Evolutionary conservation across 2,888 invertebrate genomes (phyloP).

Genomic region (Hyles lineata): DNA sequence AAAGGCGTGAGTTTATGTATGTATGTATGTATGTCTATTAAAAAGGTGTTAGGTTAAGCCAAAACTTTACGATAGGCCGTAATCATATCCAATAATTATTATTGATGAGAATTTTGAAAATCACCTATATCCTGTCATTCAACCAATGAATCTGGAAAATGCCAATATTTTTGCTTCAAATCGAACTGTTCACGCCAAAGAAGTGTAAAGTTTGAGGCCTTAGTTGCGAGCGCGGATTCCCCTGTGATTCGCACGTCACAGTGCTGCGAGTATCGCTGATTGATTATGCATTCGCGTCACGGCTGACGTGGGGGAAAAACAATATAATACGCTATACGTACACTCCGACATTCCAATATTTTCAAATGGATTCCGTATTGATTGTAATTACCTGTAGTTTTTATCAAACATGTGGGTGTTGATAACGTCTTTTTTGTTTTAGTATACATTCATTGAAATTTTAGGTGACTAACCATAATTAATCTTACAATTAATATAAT

Average conservation of each 20-base stretch:
- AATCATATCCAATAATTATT: too few species aligned
- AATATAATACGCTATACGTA: conserved; percentile 51
- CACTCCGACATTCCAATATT: conserved; percentile 3
- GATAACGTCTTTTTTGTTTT: too few species aligned
- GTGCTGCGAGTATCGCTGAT: conserved; percentile 72
- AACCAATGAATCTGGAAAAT: not conserved
- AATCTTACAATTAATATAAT: too few species aligned
- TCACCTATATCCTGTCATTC: not conserved
- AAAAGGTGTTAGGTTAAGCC: too few species aligned
- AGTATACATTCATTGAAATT: too few species aligned
- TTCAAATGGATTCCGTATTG: conserved; percentile 31
- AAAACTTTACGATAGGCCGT: too few species aligned
- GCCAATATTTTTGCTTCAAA: conserved; percentile 7
- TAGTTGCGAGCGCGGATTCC: conserved; percentile 73
- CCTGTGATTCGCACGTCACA: conserved; percentile 72
- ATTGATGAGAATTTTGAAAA: too few species aligned
- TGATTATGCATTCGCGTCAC: conserved; percentile 82
- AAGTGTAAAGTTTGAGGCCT: conserved; percentile 73
- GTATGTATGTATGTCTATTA: too few species aligned
- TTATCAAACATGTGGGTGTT: too few species aligned
- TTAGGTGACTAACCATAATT: too few species aligned
- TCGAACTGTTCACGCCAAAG: conserved; percentile 45
- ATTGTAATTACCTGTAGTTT: not conserved
- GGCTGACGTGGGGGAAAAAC: conserved; percentile 70
- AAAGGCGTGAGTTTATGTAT: too few species aligned